These are phyloP conservation scores for Isoperla grammatica DNA, from an alignment of 2,888 invertebrate species.

Conservation along the genomic window DNA sequence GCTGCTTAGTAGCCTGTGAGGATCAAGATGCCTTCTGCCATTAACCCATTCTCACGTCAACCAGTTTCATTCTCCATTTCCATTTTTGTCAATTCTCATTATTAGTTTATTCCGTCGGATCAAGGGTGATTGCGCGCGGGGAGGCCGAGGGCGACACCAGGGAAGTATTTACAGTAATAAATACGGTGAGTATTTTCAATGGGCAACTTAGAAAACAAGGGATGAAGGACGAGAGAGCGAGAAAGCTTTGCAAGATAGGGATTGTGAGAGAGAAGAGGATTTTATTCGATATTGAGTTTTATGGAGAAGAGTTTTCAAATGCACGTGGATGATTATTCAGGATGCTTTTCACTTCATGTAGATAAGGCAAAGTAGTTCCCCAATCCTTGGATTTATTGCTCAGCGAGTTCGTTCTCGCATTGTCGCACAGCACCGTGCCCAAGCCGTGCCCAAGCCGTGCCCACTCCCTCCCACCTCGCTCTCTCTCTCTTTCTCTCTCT, in stretches of 20 bases:
- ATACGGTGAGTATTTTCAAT: slow-evolving; percentile 8
- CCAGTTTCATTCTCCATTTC: too few species aligned
- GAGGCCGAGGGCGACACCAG: too few species aligned
- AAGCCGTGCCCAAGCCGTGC: too few species aligned
- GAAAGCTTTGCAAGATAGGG: background rate
- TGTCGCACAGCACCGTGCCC: slow-evolving; percentile 2
- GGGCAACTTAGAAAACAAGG: slow-evolving; percentile 6
- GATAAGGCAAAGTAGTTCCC: slow-evolving; percentile 28
- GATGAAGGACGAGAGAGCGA: background rate
- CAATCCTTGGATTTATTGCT: slow-evolving; percentile 23
- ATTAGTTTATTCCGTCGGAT: too few species aligned
- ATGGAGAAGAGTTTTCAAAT: slow-evolving; percentile 22
- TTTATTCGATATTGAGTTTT: slow-evolving; percentile 24
- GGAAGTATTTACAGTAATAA: background rate
- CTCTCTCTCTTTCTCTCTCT: too few species aligned
- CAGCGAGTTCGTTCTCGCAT: slow-evolving; percentile 1
- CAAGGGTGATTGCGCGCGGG: too few species aligned
- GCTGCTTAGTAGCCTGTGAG: too few species aligned
- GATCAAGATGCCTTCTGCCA: too few species aligned
- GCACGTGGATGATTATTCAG: slow-evolving; percentile 25
- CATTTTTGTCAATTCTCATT: too few species aligned
- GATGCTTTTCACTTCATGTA: slow-evolving; percentile 22
- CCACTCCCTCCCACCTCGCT: too few species aligned
- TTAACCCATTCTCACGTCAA: too few species aligned
- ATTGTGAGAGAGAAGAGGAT: slow-evolving; percentile 14